A percentile compares a stretch with the other conserved stretches of the same genome.
These are phyloP conservation scores for Strigamia maritima DNA, from an alignment of 2,888 invertebrate species.

Conservation along the genomic window DNA sequence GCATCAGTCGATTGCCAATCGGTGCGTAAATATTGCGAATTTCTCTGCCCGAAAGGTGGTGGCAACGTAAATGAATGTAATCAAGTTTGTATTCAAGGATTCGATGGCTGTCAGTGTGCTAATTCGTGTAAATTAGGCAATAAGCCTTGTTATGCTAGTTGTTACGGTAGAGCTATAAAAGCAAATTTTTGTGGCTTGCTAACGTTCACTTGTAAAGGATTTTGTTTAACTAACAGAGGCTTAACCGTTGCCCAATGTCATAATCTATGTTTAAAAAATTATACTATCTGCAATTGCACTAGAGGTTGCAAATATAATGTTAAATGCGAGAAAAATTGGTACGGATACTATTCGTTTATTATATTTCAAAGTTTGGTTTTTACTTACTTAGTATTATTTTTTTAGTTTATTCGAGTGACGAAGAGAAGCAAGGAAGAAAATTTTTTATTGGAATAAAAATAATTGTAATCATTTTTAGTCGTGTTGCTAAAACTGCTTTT, in stretches of 20 bases:
- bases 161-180: not conserved
- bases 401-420: too few relatives aligned
- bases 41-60: not conserved
- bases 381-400: not conserved
- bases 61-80: not conserved
- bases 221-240: not conserved
- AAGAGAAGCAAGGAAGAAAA: too few relatives aligned
- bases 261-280: not conserved
- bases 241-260: not conserved
- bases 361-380: not conserved
- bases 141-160: not conserved
- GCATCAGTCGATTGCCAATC: not conserved
- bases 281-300: not conserved
- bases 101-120: not conserved
- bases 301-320: not conserved
- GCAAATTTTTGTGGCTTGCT: not conserved
- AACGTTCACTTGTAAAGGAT: not conserved
- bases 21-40: not conserved
- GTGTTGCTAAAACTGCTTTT: too few relatives aligned
- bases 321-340: not conserved
- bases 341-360: not conserved
- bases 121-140: not conserved
- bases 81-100: not conserved
- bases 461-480: too few relatives aligned
- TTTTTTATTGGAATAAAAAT: too few relatives aligned